Evolutionary conservation across 2,888 invertebrate genomes (phyloP).

Genomic region (Sturmia bella): DNA sequence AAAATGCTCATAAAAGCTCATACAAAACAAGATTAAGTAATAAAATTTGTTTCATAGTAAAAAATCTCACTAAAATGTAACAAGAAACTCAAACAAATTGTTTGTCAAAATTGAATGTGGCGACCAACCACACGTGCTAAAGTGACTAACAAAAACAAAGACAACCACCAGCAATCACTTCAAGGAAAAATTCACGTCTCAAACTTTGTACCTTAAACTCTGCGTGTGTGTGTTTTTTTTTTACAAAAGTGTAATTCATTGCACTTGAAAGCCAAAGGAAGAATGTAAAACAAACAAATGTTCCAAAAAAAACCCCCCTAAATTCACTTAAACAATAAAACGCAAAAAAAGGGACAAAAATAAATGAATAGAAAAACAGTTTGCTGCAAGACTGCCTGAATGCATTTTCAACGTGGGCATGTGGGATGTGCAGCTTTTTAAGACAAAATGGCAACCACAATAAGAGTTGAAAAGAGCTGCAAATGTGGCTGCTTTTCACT

Average conservation of each 20-base stretch:
- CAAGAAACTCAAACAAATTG: conserved; percentile 6
- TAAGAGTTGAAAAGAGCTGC: conserved; percentile 20
- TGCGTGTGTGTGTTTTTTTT: conserved; percentile 2
- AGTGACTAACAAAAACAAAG: too few species aligned
- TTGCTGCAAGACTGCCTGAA: conserved; percentile 33
- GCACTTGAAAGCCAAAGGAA: conserved; percentile 19
- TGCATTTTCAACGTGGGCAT: conserved; percentile 31
- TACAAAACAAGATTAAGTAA: conserved; percentile 2
- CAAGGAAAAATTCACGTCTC: conserved; percentile 9
- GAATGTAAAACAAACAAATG: not conserved
- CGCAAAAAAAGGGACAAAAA: not conserved
- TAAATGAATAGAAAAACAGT: conserved; percentile 34
- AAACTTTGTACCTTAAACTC: conserved; percentile 8
- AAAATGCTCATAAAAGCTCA: too few species aligned
- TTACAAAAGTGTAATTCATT: conserved; percentile 54
- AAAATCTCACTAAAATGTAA: conserved; percentile 10
- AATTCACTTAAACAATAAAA: conserved; percentile 16
- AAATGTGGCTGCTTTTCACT: conserved; percentile 55
- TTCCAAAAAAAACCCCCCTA: not conserved
- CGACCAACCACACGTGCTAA: conserved; percentile 12
- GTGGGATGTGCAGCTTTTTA: conserved; percentile 21
- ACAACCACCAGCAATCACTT: not conserved
- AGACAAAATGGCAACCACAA: conserved; percentile 7
- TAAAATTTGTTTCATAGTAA: conserved; percentile 1
- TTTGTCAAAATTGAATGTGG: conserved; percentile 28